Conservation (phyloP, 64 coral and sea anemone genomes). For the Actinia tenebrosa region DNA sequence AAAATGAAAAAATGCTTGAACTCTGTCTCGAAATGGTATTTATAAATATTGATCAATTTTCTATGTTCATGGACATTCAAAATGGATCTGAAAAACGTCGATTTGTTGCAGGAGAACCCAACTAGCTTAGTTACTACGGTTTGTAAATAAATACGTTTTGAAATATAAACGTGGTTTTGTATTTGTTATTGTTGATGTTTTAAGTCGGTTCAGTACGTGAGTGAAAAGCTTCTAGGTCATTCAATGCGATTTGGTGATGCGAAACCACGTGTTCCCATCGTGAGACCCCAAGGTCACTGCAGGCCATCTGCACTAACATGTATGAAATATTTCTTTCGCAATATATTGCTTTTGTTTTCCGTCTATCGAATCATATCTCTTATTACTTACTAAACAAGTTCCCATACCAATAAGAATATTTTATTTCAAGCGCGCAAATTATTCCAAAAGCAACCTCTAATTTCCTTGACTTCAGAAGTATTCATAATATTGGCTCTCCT, state of each 20-base stretch:
- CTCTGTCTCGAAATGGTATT: not conserved
- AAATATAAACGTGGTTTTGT: not conserved
- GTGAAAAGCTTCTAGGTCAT: not conserved
- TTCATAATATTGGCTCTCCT: not conserved
- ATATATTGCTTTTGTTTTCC: too few relatives aligned
- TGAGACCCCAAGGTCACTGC: not conserved
- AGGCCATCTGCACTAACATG: not conserved
- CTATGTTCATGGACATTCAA: too few relatives aligned
- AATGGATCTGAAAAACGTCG: not conserved
- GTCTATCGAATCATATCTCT: too few relatives aligned
- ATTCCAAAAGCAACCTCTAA: too few relatives aligned
- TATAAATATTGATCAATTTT: too few relatives aligned
- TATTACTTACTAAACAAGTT: too few relatives aligned
- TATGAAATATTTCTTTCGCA: not conserved
- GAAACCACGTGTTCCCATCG: not conserved
- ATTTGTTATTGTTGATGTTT: not conserved
- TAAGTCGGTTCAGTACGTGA: not conserved
- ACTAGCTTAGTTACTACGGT: constrained; percentile 4
- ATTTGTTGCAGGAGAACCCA: not conserved
- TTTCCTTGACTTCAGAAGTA: not conserved
- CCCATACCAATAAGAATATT: too few relatives aligned
- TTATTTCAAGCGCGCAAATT: too few relatives aligned
- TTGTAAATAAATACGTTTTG: constrained; percentile 26
- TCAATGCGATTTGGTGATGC: not conserved
- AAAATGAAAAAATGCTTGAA: not conserved